Base-by-base conservation (phyloP, 2,888 invertebrate species). In the Amaurobius ferox region DNA sequence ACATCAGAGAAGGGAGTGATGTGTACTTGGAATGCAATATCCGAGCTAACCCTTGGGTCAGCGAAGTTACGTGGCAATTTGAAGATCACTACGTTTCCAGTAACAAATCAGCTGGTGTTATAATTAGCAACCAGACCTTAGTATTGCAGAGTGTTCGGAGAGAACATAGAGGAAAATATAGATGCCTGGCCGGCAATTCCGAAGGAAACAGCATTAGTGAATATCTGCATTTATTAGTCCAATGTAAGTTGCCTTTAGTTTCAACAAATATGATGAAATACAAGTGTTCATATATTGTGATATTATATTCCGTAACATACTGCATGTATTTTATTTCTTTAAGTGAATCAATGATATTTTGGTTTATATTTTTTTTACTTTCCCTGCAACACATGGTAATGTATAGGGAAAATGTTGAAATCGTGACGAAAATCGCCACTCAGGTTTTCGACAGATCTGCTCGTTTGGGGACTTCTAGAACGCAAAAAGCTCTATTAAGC, bases 21-120 rank as follows among this genome's bases (percentile, higher is more conserved):
- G 96, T 96, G 87, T 96, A 96, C 93, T 96, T 97, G 92, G 97
- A 97, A 93, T 97, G 97, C 92, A 96, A 96, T 93, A 96, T 96
- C 90, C 94, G 95, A 90, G 95, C 97, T 90, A 96, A 97, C 93
- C 97, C 97, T 40, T 94, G 94, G 88, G 95, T 95, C 93, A 94
- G 95, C 90, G 95, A 95, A 90, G 94, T 97, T 88, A 94, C 95
- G 89, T 97, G 97, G 97, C 93, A 89, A 29, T 89, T 89, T 66
- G 88, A 89, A 78, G 89, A 89, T 30, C 83, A 87, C 19, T 87
- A 87, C n/a, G 80, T 89, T 9, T 76, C 70, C 44, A 88, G 88
- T 26, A 88, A 89, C 62, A 86, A 86, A 11, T 87, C 86, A 13
- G 67, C 83, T 0, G 89, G 90, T 39, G 87, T 90, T 71, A 89